Evolutionary conservation across 2,113 vertebrate species (phyloP).

Genomic region (Oncorhynchus keta): DNA sequence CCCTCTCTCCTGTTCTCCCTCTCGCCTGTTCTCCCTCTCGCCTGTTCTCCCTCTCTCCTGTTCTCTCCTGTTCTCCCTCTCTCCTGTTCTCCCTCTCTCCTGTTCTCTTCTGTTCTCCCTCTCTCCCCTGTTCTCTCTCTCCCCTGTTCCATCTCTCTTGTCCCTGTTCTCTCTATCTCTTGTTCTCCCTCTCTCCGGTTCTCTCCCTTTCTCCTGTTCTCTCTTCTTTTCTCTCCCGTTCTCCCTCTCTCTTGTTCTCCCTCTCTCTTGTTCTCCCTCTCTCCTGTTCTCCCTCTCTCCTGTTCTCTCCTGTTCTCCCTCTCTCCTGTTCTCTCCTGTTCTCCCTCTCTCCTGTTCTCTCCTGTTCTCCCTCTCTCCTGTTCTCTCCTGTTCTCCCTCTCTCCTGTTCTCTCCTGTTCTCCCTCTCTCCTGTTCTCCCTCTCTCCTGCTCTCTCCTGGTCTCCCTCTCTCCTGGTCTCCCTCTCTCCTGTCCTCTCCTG

Average conservation of each 20-base stretch:
- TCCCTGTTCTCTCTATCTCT: too few species aligned
- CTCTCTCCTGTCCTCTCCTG: not conserved
- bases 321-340: too few species aligned
- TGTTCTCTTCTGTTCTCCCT: too few species aligned
- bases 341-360: too few species aligned
- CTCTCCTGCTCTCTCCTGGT: too few species aligned
- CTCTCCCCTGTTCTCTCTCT: too few species aligned
- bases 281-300: too few species aligned
- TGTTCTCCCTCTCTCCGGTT: too few species aligned
- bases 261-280: too few species aligned
- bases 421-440: not conserved
- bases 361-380: slow-evolving; percentile 1
- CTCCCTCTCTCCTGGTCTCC: not conserved
- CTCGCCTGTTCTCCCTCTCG: slow-evolving; percentile 5
- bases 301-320: not conserved
- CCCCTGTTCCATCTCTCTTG: rapidly evolving
- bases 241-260: too few species aligned
- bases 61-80: slow-evolving; percentile 11
- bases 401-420: too few species aligned
- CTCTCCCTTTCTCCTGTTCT: not conserved
- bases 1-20: not conserved
- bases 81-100: slow-evolving; percentile 23
- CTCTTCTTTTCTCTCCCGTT: slow-evolving; percentile 1
- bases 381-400: too few species aligned
- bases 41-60: slow-evolving; percentile 3